Evolutionary conservation across 2,888 invertebrate genomes (phyloP).

Genomic region (Melikaiella ostensackeni): DNA sequence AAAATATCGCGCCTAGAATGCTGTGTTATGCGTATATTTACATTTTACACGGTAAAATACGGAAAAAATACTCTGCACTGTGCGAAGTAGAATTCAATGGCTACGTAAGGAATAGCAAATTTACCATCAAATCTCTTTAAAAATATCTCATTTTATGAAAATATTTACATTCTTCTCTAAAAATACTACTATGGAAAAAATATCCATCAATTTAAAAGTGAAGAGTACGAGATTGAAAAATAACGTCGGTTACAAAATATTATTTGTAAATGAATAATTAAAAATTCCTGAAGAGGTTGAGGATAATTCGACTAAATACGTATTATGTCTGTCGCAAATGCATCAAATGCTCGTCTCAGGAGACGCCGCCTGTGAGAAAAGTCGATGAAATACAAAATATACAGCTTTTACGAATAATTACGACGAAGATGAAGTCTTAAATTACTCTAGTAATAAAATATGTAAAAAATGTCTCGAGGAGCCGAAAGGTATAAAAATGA

Average conservation of each 20-base stretch:
- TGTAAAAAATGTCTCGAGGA: conserved; percentile 23
- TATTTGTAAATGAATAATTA: not conserved
- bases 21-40: conserved; percentile 25
- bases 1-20: not conserved
- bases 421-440: conserved; percentile 15
- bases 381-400: conserved; percentile 28
- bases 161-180: not conserved
- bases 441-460: conserved; percentile 23
- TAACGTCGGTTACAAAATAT: not conserved
- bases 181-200: not conserved
- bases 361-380: conserved; percentile 15
- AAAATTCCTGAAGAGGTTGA: conserved; percentile 3
- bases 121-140: conserved; percentile 16
- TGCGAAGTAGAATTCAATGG: not conserved
- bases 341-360: conserved; percentile 18
- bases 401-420: conserved; percentile 24
- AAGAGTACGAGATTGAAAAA: not conserved
- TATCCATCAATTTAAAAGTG: not conserved
- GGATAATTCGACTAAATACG: conserved; percentile 9
- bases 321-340: not conserved
- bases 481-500: conserved; percentile 30
- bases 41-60: conserved; percentile 26
- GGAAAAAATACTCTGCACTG: conserved; percentile 30
- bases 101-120: conserved; percentile 3
- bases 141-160: not conserved